These are phyloP conservation scores for Melipona bicolor DNA, from an alignment of 2,888 invertebrate genomes.

Conservation along the genomic window DNA sequence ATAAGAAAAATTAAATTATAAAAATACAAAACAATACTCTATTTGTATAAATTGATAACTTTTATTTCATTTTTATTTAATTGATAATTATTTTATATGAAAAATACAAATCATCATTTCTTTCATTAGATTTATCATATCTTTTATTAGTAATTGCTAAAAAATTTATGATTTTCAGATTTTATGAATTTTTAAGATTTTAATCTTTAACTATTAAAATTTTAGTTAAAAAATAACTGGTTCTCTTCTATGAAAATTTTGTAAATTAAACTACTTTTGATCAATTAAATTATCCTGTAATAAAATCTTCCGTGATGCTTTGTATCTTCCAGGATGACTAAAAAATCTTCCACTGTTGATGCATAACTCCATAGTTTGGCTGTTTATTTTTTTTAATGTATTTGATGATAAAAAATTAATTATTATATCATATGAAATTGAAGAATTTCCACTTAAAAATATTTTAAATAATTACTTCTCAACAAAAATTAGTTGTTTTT, in stretches of 20 bases:
- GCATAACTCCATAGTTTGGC: neutral
- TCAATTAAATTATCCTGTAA: neutral
- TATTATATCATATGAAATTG: neutral
- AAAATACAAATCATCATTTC: too few species aligned
- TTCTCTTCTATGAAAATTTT: neutral
- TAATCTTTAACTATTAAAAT: neutral
- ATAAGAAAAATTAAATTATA: neutral
- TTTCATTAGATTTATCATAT: too few species aligned
- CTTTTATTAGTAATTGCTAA: neutral
- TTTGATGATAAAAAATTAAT: neutral
- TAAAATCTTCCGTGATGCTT: constrained; percentile 14
- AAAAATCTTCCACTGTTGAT: constrained; percentile 6
- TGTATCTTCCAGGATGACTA: constrained; percentile 9
- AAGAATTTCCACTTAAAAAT: neutral
- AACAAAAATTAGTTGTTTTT: neutral
- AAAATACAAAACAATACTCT: neutral
- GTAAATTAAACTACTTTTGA: neutral
- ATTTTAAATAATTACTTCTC: neutral
- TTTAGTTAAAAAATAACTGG: neutral
- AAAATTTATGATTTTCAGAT: neutral
- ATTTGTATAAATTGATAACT: neutral
- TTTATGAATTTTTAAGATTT: neutral
- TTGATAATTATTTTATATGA: neutral
- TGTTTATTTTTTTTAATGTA: neutral
- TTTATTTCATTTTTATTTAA: neutral